Percentiles rank a stretch among this genome's conserved stretches.
phyloP scores from a whole-genome alignment of 2,113 vertebrate genomes.

The Corvus hawaiiensis region DNA sequence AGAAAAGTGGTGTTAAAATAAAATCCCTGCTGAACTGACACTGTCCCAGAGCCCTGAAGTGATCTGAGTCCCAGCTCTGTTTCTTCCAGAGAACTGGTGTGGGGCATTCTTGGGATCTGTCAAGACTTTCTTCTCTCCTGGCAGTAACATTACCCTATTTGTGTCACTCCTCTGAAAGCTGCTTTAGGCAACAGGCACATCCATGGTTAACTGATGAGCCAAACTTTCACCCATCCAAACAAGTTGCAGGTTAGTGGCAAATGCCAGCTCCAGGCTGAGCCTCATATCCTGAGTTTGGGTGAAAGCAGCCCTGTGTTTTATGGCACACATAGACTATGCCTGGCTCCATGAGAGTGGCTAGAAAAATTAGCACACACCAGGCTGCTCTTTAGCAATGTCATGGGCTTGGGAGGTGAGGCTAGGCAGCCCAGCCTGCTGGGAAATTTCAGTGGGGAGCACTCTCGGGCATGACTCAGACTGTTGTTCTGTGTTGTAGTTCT shows the following conservation, averaged over 20 bases:
- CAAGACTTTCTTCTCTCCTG: background rate
- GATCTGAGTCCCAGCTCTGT: background rate
- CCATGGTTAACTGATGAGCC: background rate
- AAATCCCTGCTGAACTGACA: background rate
- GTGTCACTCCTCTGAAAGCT: background rate
- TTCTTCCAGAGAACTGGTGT: background rate
- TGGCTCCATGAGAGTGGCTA: background rate
- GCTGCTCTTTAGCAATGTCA: background rate
- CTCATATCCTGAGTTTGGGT: accelerated
- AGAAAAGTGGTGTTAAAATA: background rate
- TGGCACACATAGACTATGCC: background rate
- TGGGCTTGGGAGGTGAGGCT: background rate
- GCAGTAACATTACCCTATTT: accelerated
- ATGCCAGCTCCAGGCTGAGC: background rate
- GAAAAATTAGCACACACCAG: background rate
- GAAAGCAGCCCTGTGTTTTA: background rate
- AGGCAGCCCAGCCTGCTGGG: background rate
- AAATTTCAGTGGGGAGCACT: background rate
- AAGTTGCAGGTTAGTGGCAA: background rate
- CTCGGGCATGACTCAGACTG: background rate
- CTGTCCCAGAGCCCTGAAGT: background rate
- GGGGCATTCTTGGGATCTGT: background rate
- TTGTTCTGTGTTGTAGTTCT: background rate
- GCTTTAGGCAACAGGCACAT: background rate
- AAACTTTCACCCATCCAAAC: background rate